A percentile compares a stretch with the other conserved stretches of the same genome.
phyloP scores from a whole-genome alignment of 2,113 vertebrate genomes.

The Anseranas semipalmata region DNA sequence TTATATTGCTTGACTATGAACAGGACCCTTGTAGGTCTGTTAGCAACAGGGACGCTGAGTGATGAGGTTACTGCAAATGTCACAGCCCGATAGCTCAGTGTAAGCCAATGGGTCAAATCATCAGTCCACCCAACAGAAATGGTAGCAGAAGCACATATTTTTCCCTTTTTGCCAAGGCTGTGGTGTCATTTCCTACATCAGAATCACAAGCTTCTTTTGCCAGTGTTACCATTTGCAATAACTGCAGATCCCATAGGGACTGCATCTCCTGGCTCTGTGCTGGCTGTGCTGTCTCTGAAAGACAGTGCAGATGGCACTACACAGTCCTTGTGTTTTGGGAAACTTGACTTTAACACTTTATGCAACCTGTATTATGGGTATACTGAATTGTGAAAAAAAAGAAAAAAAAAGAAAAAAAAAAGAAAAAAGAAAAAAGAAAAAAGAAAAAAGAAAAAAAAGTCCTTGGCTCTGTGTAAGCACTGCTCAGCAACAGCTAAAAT shows the following conservation, averaged over 20 bases:
- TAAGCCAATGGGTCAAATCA: background rate
- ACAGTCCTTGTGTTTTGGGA: background rate
- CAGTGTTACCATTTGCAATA: background rate
- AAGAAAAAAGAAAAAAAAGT: too few relatives aligned
- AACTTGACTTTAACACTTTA: background rate
- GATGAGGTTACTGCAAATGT: background rate
- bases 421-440: too few relatives aligned
- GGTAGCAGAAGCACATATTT: background rate
- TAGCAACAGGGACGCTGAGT: background rate
- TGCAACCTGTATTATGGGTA: background rate
- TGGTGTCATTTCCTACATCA: background rate
- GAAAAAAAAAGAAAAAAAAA: too few relatives aligned
- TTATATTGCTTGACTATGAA: background rate
- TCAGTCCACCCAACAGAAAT: background rate
- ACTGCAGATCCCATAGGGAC: background rate
- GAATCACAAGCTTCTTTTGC: background rate
- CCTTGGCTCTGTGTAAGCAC: too few relatives aligned
- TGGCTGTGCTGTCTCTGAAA: background rate
- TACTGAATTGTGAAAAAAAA: background rate
- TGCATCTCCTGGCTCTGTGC: background rate
- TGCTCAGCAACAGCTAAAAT: too few relatives aligned
- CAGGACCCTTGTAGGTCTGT: background rate
- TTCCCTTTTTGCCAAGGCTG: background rate
- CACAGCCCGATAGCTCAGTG: accelerated
- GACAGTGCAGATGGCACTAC: background rate